phyloP scores from a whole-genome alignment of 1,140 invertebrate species.

The Drosophila fuyamai region DNA sequence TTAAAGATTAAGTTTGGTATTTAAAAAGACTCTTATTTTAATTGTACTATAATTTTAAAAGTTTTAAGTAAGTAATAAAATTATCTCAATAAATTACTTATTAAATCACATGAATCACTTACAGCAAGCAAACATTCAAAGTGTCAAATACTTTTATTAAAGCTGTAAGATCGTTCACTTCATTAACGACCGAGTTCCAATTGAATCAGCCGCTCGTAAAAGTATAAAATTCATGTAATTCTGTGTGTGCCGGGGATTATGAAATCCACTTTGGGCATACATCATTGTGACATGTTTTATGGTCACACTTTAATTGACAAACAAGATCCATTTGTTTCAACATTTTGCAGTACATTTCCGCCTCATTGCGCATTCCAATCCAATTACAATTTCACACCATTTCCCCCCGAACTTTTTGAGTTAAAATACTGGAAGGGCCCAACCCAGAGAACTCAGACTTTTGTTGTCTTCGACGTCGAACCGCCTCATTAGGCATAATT shows the following conservation, averaged over 20 bases:
- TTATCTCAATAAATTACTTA: no score
- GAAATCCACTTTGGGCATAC: constrained; percentile 40
- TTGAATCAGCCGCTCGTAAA: constrained; percentile 39
- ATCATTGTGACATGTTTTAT: constrained; percentile 59
- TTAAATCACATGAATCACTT: background rate
- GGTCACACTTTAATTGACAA: constrained; percentile 58
- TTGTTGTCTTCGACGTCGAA: constrained; percentile 54
- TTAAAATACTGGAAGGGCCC: constrained; percentile 20
- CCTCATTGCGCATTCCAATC: constrained; percentile 73
- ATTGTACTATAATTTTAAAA: no score
- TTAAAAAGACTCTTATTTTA: no score
- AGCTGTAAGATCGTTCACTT: constrained; percentile 10
- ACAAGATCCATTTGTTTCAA: constrained; percentile 56
- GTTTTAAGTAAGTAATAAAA: no score
- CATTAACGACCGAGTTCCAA: constrained; percentile 21
- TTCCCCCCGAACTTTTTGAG: background rate
- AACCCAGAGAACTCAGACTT: constrained; percentile 25
- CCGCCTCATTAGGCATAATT: constrained; percentile 78
- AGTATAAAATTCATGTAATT: constrained; percentile 29
- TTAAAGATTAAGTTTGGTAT: no score
- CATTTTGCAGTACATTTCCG: constrained; percentile 64
- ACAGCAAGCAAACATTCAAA: constrained; percentile 4
- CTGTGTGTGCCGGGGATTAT: constrained; percentile 25
- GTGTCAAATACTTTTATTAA: background rate
- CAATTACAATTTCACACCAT: constrained; percentile 75